Conservation (phyloP, 2,797 vertebrate genomes). For the Artibeus jamaicensis region DNA sequence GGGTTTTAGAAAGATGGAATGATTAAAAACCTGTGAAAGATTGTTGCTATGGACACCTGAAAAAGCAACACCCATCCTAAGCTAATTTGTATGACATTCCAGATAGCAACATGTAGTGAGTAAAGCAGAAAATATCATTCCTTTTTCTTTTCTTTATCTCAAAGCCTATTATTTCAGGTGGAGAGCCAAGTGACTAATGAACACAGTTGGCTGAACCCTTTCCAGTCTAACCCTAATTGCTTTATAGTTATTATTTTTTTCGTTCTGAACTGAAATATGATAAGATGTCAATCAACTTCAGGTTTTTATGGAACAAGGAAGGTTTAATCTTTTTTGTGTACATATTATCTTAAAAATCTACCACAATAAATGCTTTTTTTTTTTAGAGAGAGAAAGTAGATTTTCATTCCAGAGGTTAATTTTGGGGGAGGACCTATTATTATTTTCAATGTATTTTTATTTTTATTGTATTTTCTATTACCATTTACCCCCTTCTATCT, state of each 20-base stretch:
- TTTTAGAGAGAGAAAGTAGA: neutral
- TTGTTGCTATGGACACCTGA: neutral
- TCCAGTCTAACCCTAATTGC: neutral
- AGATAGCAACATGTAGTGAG: neutral
- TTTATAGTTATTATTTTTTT: neutral
- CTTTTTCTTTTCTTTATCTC: neutral
- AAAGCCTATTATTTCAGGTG: neutral
- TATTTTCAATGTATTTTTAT: no score
- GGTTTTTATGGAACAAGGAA: neutral
- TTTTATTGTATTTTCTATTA: no score
- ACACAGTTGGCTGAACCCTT: neutral
- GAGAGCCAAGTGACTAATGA: neutral
- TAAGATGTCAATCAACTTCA: neutral
- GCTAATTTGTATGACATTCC: neutral
- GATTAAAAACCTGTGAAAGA: neutral
- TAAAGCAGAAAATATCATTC: neutral
- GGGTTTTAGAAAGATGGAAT: neutral
- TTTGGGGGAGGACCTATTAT: neutral
- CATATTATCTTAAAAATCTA: neutral
- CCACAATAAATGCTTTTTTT: neutral
- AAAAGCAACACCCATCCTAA: neutral
- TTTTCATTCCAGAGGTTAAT: neutral
- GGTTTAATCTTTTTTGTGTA: neutral
- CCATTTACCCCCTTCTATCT: no score
- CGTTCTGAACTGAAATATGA: neutral